A percentile compares a stretch with the other conserved stretches of the same genome.
These are phyloP conservation scores for Diuraphis noxia DNA, from an alignment of 1,140 invertebrate genomes.

Conservation along the genomic window DNA sequence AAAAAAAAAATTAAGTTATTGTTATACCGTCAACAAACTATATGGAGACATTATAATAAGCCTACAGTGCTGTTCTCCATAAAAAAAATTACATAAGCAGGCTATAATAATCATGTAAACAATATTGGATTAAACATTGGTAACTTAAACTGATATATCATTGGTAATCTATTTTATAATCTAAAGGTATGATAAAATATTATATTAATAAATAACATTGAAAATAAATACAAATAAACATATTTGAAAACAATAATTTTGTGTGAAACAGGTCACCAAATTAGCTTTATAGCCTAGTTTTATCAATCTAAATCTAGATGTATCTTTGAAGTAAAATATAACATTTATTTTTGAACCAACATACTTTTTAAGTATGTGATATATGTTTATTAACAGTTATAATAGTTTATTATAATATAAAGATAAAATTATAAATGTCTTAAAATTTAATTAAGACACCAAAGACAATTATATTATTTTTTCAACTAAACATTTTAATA, in stretches of 20 bases:
- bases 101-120: constrained; percentile 34
- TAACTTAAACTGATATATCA: constrained; percentile 49
- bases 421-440: constrained; percentile 9
- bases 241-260: background rate
- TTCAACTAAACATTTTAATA: background rate
- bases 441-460: background rate
- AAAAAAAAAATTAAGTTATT: constrained; percentile 44
- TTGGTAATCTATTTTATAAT: constrained; percentile 39
- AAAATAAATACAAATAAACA: constrained; percentile 22
- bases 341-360: background rate
- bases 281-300: background rate
- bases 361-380: background rate
- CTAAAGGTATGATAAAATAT: constrained; percentile 32
- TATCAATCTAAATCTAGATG: background rate
- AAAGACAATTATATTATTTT: background rate
- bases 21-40: constrained; percentile 33
- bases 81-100: constrained; percentile 35
- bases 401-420: constrained; percentile 2
- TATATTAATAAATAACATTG: constrained; percentile 32
- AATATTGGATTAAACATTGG: constrained; percentile 41
- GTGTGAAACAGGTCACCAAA: background rate
- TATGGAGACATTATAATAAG: constrained; percentile 42
- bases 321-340: background rate
- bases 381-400: background rate
- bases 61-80: constrained; percentile 1